Percentiles rank a stretch among this genome's conserved stretches.
phyloP scores from a whole-genome alignment of 2,888 invertebrate genomes.

The Pseudoips prasinana region DNA sequence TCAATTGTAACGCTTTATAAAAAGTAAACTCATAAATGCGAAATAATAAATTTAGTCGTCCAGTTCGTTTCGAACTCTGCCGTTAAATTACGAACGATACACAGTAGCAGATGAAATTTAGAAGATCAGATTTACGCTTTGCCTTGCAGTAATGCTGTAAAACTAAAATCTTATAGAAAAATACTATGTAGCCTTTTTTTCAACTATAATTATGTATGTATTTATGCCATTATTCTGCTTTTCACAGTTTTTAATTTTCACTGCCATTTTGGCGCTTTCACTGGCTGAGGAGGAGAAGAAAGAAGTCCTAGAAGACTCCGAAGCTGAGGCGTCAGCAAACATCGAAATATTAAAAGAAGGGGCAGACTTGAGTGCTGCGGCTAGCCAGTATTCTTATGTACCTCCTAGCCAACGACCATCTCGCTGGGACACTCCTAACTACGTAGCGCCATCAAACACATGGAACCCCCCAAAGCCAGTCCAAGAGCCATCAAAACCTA shows the following conservation, averaged over 20 bases:
- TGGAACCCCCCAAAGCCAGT: slow-evolving; percentile 20
- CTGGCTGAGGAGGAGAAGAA: slow-evolving; percentile 46
- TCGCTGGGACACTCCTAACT: slow-evolving; percentile 29
- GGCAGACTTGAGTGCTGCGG: slow-evolving; percentile 37
- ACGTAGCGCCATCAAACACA: slow-evolving; percentile 23
- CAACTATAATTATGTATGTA: too few species aligned
- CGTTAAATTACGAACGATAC: too few species aligned
- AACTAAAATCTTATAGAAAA: too few species aligned
- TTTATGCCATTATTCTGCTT: slow-evolving; percentile 7
- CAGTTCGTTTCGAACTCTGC: too few species aligned
- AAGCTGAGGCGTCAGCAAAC: slow-evolving; percentile 44
- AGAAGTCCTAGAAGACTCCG: slow-evolving; percentile 47
- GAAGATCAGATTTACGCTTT: too few species aligned
- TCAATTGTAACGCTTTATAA: too few species aligned
- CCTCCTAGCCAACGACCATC: slow-evolving; percentile 39
- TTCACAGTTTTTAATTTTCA: slow-evolving; percentile 54
- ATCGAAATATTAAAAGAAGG: slow-evolving; percentile 47
- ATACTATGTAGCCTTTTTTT: too few species aligned
- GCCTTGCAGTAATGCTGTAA: too few species aligned
- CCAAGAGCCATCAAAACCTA: slow-evolving; percentile 9
- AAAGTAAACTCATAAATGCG: too few species aligned
- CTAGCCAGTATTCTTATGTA: slow-evolving; percentile 43
- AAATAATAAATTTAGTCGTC: too few species aligned
- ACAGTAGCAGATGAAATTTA: too few species aligned
- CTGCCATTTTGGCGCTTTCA: slow-evolving; percentile 57